These are phyloP conservation scores for Lagopus muta DNA, from an alignment of 2,113 vertebrate genomes.

Conservation along the genomic window DNA sequence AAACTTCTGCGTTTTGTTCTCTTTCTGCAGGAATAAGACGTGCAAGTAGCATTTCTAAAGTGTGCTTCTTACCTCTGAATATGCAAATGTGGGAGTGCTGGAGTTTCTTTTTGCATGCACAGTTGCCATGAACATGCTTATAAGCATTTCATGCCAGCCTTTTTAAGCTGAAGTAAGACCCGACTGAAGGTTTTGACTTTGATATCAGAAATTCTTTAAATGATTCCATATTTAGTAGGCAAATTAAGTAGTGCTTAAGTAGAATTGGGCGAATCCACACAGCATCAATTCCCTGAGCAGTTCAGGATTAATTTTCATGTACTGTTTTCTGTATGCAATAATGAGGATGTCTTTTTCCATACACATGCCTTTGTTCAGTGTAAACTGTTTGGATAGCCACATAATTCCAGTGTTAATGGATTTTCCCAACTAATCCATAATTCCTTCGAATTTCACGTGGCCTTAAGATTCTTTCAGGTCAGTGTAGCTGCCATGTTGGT, in stretches of 20 bases:
- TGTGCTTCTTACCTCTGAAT: not conserved
- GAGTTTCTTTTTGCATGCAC: not conserved
- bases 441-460: not conserved
- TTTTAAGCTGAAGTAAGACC: not conserved
- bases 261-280: not conserved
- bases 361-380: not conserved
- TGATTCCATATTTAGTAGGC: not conserved
- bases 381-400: not conserved
- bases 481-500: not conserved
- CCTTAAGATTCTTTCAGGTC: not conserved
- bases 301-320: not conserved
- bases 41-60: not conserved
- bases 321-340: not conserved
- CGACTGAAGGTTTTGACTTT: not conserved
- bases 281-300: not conserved
- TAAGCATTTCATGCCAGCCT: not conserved
- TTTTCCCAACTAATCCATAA: not conserved
- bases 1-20: not conserved
- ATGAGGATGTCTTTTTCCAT: not conserved
- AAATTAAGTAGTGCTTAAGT: not conserved
- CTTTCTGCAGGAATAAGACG: not conserved
- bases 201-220: not conserved
- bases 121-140: not conserved
- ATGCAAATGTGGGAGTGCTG: not conserved
- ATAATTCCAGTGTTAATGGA: not conserved